Percentiles rank a stretch among this genome's conserved stretches.
Conservation (phyloP, 2,888 invertebrate genomes). For the Cephalotes varians region DNA sequence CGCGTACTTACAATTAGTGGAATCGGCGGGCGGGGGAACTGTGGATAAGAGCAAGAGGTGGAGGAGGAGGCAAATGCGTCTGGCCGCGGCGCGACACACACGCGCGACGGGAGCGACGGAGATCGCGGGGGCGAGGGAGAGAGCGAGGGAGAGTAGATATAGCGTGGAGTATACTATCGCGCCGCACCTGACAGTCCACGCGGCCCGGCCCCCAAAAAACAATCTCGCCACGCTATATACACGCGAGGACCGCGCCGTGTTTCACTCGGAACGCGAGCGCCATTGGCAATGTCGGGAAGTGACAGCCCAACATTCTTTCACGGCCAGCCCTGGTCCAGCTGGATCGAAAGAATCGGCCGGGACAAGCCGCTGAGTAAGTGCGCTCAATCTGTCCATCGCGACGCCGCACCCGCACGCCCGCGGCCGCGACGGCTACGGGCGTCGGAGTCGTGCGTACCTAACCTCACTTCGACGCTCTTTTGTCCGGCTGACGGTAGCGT, state of each 20-base stretch:
- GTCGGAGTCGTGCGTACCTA: conserved; percentile 64
- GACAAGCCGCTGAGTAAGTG: conserved; percentile 85
- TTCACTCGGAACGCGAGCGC: conserved; percentile 77
- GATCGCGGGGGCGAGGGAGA: neutral
- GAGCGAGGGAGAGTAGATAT: conserved; percentile 31
- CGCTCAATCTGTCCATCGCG: conserved; percentile 64
- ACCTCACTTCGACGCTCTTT: conserved; percentile 74
- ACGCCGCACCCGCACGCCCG: conserved; percentile 51
- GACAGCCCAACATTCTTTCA: conserved; percentile 86
- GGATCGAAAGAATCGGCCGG: conserved; percentile 85
- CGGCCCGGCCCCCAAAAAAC: conserved; percentile 71
- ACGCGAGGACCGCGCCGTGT: conserved; percentile 71
- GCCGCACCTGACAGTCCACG: conserved; percentile 74
- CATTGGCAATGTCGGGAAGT: conserved; percentile 85
- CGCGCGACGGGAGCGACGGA: conserved; percentile 19
- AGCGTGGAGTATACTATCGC: conserved; percentile 55
- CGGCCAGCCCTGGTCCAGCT: conserved; percentile 85
- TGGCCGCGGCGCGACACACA: conserved; percentile 33
- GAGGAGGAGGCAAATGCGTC: conserved; percentile 37
- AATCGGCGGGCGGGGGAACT: neutral
- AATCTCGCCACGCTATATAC: conserved; percentile 72
- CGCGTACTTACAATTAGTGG: neutral
- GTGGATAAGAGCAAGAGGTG: neutral
- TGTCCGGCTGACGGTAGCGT: conserved; percentile 60
- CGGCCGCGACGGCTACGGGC: conserved; percentile 62